Conservation (phyloP, 23 tunicate species). For the Ascidia mentula region DNA sequence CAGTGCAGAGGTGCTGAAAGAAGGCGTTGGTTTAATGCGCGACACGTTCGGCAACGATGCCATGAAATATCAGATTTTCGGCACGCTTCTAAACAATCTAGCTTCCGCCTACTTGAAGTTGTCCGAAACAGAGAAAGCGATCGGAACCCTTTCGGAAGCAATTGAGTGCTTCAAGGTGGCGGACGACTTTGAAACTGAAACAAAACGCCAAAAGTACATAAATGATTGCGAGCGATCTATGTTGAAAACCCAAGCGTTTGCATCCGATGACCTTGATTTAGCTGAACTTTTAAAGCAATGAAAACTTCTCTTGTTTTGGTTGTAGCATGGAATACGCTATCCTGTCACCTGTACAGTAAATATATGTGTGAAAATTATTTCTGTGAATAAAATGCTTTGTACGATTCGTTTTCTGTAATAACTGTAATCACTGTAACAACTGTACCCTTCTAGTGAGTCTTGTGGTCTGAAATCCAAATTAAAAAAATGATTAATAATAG, state of each 20-base stretch:
- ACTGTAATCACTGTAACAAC: no score
- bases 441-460: no score
- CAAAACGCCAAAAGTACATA: neutral
- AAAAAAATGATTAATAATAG: no score
- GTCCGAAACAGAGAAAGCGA: neutral
- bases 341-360: no score
- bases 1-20: neutral
- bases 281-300: neutral
- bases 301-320: no score
- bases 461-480: no score
- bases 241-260: neutral
- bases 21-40: neutral
- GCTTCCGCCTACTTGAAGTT: neutral
- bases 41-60: neutral
- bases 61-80: neutral
- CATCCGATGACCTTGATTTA: neutral
- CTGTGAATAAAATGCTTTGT: no score
- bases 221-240: neutral
- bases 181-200: neutral
- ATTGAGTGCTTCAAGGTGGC: neutral
- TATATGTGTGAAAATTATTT: no score
- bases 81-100: neutral
- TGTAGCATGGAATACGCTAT: no score
- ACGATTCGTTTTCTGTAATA: no score
- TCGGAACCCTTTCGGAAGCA: neutral